Evolutionary conservation across 2,113 vertebrate genomes (phyloP), one percentile per base, ranked within the genome.

Genomic region (Leptobrachium leishanense): DNA sequence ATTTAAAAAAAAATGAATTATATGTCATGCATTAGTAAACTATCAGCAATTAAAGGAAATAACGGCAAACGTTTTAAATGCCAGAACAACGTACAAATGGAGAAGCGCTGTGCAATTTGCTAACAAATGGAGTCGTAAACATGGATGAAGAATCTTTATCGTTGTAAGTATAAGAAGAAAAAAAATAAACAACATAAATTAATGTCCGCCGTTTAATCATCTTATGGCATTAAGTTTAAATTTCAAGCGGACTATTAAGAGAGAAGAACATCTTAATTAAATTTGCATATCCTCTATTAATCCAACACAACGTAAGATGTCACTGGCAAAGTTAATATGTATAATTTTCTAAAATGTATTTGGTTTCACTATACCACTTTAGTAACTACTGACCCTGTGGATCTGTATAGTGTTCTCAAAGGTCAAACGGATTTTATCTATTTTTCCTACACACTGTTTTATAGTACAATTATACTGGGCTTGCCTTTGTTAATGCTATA

Each of bases 221-320:
- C 9, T 3, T 54, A 40, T 43, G 54, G 66, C 54, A 77, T 69
- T 59, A 59, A 69, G 31, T 5, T 1, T 57, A 59, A 43, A 20
- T 9, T 59, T 77, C 68, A 77, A 69, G 50, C 55, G 50, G 41
- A 40, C 54, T 69, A 59, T 68, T 31, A 70, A 53, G 59, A 77
- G n/a, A 69, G 75, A 77, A 70, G 43, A 62, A 76, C 66, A 62
- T 77, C 66, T 62, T 70, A 69, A 77, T 77, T 77, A 77, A 77
- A 46, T 62, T 10, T 10, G 50, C 6, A 54, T 55, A 68, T 57
- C 13, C 20, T 44, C 46, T 69, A 44, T 69, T 70, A 69, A 70
- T 77, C 57, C 42, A 54, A 12, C 15, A 54, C 54, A 77, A 69
- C 62, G n/a, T 69, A 55, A 70, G 54, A 40, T 77, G 55, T 59